These are phyloP conservation scores for Frankliniella fusca DNA, from an alignment of 2,888 invertebrate genomes.

Conservation along the genomic window DNA sequence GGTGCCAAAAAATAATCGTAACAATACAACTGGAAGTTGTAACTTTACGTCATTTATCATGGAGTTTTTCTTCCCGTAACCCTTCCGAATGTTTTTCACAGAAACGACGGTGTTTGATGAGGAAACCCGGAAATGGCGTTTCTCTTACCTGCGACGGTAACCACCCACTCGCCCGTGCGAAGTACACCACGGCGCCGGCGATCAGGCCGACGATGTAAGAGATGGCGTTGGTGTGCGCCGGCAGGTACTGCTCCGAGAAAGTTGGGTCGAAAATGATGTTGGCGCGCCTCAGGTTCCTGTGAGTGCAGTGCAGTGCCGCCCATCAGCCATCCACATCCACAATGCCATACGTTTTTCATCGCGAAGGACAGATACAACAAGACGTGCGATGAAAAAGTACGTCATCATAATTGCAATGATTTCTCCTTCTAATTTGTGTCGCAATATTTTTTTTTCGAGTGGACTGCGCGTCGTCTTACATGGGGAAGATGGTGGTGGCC, in stretches of 20 bases:
- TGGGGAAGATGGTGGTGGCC: neutral
- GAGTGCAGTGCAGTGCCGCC: neutral
- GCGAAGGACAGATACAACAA: too few relatives aligned
- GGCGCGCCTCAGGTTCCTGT: neutral
- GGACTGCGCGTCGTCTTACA: neutral
- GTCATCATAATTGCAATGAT: too few relatives aligned
- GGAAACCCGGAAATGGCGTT: neutral
- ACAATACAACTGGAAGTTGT: too few relatives aligned
- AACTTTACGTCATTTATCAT: too few relatives aligned
- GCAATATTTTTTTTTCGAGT: neutral
- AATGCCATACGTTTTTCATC: too few relatives aligned
- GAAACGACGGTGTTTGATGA: too few relatives aligned
- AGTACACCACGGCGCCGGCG: neutral
- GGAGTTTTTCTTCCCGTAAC: too few relatives aligned
- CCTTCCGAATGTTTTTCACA: too few relatives aligned
- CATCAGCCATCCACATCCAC: too few relatives aligned
- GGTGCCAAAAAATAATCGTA: too few relatives aligned
- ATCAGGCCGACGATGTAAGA: neutral
- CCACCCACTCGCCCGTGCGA: neutral
- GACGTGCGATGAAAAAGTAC: too few relatives aligned
- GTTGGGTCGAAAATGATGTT: neutral
- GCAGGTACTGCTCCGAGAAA: neutral
- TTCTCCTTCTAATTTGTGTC: too few relatives aligned
- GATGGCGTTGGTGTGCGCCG: neutral
- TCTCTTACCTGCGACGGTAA: neutral